Evolutionary conservation across 2,888 invertebrate species (phyloP).

Genomic region (Leptarthrus brevirostris): DNA sequence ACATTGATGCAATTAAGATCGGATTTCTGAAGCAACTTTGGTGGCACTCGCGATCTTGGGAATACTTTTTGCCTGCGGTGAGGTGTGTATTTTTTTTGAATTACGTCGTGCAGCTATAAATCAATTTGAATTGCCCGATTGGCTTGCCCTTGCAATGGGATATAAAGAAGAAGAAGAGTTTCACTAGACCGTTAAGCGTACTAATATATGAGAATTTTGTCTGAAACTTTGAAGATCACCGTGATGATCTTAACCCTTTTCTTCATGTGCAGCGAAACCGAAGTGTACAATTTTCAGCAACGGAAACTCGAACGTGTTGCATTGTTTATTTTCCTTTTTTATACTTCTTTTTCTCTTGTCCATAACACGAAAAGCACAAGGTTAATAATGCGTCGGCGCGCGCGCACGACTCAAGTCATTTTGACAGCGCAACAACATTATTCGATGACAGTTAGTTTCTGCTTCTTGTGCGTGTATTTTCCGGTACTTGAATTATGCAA

Average conservation of each 20-base stretch:
- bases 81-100: background rate
- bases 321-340: background rate
- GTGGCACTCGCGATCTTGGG: background rate
- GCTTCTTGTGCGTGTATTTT: conserved; percentile 10
- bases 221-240: too few species aligned
- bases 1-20: conserved; percentile 10
- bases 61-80: background rate
- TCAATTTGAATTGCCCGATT: background rate
- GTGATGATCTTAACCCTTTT: too few species aligned
- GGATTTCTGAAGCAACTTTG: background rate
- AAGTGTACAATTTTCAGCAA: background rate
- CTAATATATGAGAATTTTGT: too few species aligned
- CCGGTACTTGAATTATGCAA: conserved; percentile 26
- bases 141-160: too few species aligned
- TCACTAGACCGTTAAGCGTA: too few species aligned
- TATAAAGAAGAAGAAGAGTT: too few species aligned
- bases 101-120: background rate
- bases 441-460: conserved; percentile 38
- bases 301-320: background rate
- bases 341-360: background rate
- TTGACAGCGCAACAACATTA: conserved; percentile 42
- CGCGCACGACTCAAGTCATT: conserved; percentile 46
- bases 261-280: too few species aligned
- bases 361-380: background rate
- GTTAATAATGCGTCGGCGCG: conserved; percentile 32